Evolutionary conservation across 2,797 vertebrate genomes (phyloP), one percentile per base, ranked within the genome.

Genomic region (Holocentrus rufus): DNA sequence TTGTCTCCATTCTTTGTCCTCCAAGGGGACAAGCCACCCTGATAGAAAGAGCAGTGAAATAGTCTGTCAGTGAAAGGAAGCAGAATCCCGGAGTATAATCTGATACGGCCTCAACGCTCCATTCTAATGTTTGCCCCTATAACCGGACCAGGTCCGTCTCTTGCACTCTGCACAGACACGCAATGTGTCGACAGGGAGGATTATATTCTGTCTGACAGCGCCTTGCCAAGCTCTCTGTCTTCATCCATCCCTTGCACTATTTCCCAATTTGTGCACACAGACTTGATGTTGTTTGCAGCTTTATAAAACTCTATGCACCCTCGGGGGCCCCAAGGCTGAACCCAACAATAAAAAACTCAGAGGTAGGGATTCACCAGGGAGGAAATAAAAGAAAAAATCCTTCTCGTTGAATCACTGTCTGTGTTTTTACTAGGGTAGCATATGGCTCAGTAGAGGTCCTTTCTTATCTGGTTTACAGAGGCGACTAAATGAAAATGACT

Each of bases 71-170:
- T 63, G 47, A 63, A 65, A 74, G 86, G 76, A 88, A 88, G 59
- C 68, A 25, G 75, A 79, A 85, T 84, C 80, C 71, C 68, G 74
- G 77, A 34, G 23, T 75, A 70, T 79, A 63, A 90, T 92, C 89
- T 85, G 89, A 89, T 91, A 61, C 60, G n/a, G 7, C 44, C 76
- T 85, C 82, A 90, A 90, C 76, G 82, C 85, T 76, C 74, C 72
- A 85, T 89, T 89, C 86, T 87, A 58, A 67, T 57, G 31, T 72
- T 69, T 74, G 63, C 14, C 72, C 47, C 69, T 65, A 78, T 58
- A 71, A 61, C 74, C 72, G 20, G 54, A 74, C 60, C 82, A 79
- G 81, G 81, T 87, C 81, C 77, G 84, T 62, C 22, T 74, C 44
- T 80, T 49, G 57, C 15, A 11, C 56, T 75, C 74, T 56, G 65